phyloP scores from a whole-genome alignment of 35 echinoderm and acorn worm species.

The Amphiura filiformis region DNA sequence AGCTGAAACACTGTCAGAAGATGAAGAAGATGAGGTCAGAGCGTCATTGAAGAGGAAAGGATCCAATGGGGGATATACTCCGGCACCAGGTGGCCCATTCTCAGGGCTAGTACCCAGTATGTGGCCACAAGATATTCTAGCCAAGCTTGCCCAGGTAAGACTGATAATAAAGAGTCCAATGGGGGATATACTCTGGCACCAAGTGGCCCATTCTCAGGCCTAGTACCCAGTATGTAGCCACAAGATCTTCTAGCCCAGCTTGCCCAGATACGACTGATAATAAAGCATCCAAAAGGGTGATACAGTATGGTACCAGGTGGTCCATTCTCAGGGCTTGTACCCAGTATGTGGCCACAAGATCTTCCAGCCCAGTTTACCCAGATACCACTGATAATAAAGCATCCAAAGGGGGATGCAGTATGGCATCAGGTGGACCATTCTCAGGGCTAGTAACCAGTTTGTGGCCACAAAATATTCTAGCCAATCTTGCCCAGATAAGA shows the following conservation, averaged over 20 bases:
- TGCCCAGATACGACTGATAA: slow-evolving; percentile 61
- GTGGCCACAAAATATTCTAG: slow-evolving; percentile 95
- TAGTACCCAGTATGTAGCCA: slow-evolving; percentile 92
- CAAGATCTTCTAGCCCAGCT: slow-evolving; percentile 90
- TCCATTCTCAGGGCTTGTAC: slow-evolving; percentile 92
- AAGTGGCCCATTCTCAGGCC: slow-evolving; percentile 89
- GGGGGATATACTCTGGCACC: slow-evolving; percentile 80
- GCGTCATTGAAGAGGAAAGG: slow-evolving; percentile 44
- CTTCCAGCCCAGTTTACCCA: slow-evolving; percentile 87
- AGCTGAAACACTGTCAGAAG: slow-evolving; percentile 98
- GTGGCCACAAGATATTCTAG: slow-evolving; percentile 96
- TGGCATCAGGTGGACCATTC: slow-evolving; percentile 91
- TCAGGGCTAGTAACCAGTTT: slow-evolving; percentile 85
- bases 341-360: slow-evolving; percentile 95
- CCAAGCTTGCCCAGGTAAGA: slow-evolving; percentile 86
- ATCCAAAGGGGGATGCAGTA: slow-evolving; percentile 52
- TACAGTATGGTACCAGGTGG: slow-evolving; percentile 84
- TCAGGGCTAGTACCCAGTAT: slow-evolving; percentile 92
- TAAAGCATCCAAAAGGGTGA: slow-evolving; percentile 54
- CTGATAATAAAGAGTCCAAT: background rate
- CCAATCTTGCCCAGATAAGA: slow-evolving; percentile 85
- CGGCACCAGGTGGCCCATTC: slow-evolving; percentile 93
- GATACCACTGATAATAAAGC: slow-evolving; percentile 27
- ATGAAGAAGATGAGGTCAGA: slow-evolving; percentile 93
- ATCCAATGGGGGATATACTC: slow-evolving; percentile 69